Base-by-base conservation (phyloP, 2,113 vertebrate genomes). In the Ceyx margarethae region DNA sequence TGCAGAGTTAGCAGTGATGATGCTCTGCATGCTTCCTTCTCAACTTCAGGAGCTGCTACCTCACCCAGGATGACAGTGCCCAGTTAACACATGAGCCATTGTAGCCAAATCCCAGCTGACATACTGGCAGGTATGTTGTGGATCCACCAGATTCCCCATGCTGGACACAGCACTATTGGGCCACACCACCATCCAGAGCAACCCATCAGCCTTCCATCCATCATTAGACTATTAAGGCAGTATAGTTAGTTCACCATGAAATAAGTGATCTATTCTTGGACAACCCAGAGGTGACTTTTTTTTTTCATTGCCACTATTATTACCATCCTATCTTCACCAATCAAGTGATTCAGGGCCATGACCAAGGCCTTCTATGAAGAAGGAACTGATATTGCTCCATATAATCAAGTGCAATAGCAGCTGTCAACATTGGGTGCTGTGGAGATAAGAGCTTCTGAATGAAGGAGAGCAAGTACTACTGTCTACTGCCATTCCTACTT, bases 371-470 rank as follows among this genome's bases (percentile, higher is more conserved):
- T 40, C 35, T 25, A 72, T 65, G 45, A 65, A 82, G 64, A 79
- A 87, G 29, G 54, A 80, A 22, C 50, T 48, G 35, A 45, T n/a
- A 31, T 10, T 56, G 58, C 23, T 68, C 31, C 48, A 3, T 51
- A 29, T 8, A 43, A 40, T 85, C 40, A 57, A 69, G 15, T 20
- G 54, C 46, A 74, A 17, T 10, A 66, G 19, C 51, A 92, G 69
- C 40, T 53, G 31, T 75, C 2, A 3, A 6, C 1, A 0, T 2
- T 54, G 31, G 11, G 16, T 2, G 3, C 46, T 62, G 6, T 16
- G 57, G 37, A 89, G 13, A 19, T 53, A 43, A 75, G 62, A 85
- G 53, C 11, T 72, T 50, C 73, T 68, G 60, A 31, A 29, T 22
- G 48, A 18, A 77, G 50, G 21, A 86, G 3, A 51, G 14, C 9